Base-by-base conservation (phyloP, 2,797 vertebrate genomes). In the Bucorvus abyssinicus region DNA sequence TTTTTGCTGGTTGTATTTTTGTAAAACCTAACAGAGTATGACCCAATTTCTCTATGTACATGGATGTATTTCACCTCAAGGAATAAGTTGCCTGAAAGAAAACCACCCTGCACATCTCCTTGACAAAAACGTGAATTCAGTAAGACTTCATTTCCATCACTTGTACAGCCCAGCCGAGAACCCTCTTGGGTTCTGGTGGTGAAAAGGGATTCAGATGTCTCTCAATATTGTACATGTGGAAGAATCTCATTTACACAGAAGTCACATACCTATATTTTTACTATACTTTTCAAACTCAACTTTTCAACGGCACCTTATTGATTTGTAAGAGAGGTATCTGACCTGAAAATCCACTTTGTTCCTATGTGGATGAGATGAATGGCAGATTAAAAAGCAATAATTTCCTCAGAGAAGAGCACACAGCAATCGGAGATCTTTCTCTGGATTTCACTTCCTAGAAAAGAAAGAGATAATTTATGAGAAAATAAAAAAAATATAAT, bases 271-370 rank as follows among this genome's bases (percentile, higher is more conserved):
- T 30, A 19, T 26, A 42, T 90, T 89, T 89, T 70, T 79, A 60
- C 65, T 61, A 3, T 30, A 52, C 23, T 93, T 93, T 80, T 86
- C 42, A 77, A 87, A 60, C 14, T 67, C 36, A 82, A 32, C 67
- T 96, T 94, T 90, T 60, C 84, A 65, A 30, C 1, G 2, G 40
- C 47, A 63, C 12, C 21, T 78, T 88, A 79, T 83, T 74, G 79
- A 94, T 96, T 82, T 68, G 38, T 44, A 79, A 85, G 77, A 83
- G 67, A 68, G 10, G 15, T 36, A 34, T 70, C 78, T 83, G 83
- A 89, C 67, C 88, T 93, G 89, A 86, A 94, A 97, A 96, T 91
- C 57, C 60, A 55, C 53, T 87, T 89, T 79, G n/a, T 30, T 94
- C 52, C 79, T 86, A 6, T 53, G 53, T 53, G 79, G 68, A 71